Conservation (phyloP, 2,797 vertebrate genomes). For the Trachurus trachurus region DNA sequence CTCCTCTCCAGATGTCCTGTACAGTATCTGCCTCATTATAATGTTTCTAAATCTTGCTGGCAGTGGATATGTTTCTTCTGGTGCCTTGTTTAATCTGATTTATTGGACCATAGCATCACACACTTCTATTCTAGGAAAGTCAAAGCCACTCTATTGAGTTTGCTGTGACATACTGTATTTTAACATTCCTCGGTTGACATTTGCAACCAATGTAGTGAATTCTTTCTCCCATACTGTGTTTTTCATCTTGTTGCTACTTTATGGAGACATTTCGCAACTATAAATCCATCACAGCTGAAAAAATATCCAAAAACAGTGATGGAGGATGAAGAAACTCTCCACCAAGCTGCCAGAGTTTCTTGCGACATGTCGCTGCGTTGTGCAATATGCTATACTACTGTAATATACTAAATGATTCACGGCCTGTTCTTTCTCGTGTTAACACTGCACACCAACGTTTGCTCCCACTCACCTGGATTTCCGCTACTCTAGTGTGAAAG, state of each 20-base stretch:
- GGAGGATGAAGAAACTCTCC: slow-evolving; percentile 15
- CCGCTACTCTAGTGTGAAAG: neutral
- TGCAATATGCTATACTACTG: slow-evolving; percentile 1
- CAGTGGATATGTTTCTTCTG: slow-evolving; percentile 29
- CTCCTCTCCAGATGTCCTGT: slow-evolving; percentile 57
- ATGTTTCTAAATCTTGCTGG: slow-evolving; percentile 29
- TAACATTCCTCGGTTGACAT: neutral
- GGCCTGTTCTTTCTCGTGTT: slow-evolving; percentile 14
- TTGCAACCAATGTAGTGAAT: neutral
- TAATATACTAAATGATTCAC: slow-evolving; percentile 5
- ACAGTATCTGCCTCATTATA: slow-evolving; percentile 28
- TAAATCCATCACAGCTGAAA: slow-evolving; percentile 33
- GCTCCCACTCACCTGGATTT: slow-evolving; percentile 32
- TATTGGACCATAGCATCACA: slow-evolving; percentile 19
- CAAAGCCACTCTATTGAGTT: neutral
- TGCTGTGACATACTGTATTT: neutral
- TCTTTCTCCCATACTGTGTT: neutral
- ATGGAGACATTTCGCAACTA: neutral
- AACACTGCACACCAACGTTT: slow-evolving; percentile 12
- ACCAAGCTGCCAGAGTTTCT: slow-evolving; percentile 15
- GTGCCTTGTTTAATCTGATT: slow-evolving; percentile 47
- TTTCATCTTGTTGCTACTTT: neutral
- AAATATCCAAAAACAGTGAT: neutral
- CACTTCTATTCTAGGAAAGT: neutral
- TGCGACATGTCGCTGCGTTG: slow-evolving; percentile 5